phyloP scores from a whole-genome alignment of 2,888 invertebrate species.

The Eupithecia subumbrata region DNA sequence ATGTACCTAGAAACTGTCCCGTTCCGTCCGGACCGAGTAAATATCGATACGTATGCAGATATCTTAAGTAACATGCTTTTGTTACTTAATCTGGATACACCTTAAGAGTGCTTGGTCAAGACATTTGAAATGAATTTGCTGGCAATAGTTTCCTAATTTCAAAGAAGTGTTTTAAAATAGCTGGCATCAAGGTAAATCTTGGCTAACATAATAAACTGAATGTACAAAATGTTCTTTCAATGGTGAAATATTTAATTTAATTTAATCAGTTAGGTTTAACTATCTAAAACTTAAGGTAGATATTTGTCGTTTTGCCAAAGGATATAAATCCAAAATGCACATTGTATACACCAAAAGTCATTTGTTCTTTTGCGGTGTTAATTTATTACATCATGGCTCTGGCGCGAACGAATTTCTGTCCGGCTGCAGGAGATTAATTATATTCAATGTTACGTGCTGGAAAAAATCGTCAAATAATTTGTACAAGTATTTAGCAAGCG shows the following conservation, averaged over 20 bases:
- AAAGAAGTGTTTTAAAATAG: no score
- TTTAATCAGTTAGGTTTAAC: no score
- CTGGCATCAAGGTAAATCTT: no score
- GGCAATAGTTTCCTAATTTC: background rate
- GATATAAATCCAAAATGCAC: constrained; percentile 20
- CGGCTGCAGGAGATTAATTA: constrained; percentile 36
- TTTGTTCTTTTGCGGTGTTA: constrained; percentile 35
- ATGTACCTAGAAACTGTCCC: no score
- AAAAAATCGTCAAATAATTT: constrained; percentile 35
- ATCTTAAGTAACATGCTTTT: no score
- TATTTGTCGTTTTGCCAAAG: background rate
- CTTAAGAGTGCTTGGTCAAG: no score
- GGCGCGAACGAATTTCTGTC: constrained; percentile 34
- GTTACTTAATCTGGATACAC: no score
- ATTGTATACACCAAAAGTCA: constrained; percentile 24
- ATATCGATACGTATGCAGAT: no score
- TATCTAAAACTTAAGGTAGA: background rate
- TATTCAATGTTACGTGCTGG: constrained; percentile 35
- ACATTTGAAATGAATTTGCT: no score
- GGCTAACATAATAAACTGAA: no score
- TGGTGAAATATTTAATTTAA: background rate
- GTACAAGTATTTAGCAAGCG: constrained; percentile 31
- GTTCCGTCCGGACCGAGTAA: no score
- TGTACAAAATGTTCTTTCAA: background rate
- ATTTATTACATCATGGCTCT: constrained; percentile 35